Evolutionary conservation across 2,797 vertebrate species (phyloP).

Genomic region (Fundulus diaphanus): DNA sequence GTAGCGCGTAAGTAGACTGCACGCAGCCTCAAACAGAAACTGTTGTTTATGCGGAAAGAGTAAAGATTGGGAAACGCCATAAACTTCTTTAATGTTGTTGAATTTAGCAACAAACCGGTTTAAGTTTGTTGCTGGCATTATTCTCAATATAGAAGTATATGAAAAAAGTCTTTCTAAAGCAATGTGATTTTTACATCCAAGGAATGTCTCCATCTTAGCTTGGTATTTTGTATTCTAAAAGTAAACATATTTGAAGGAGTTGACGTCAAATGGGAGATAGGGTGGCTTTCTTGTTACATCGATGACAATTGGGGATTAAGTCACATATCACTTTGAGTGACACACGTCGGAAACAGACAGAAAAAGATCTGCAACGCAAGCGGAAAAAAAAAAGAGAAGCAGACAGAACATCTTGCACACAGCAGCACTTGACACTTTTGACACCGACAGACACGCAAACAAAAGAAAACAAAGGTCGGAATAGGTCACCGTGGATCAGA

Average conservation of each 20-base stretch:
- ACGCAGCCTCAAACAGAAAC: not conserved
- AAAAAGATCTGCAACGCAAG: conserved; percentile 7
- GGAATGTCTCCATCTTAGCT: not conserved
- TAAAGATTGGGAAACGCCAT: not conserved
- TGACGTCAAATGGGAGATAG: conserved; percentile 5
- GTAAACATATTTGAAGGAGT: not conserved
- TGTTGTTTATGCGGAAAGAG: not conserved
- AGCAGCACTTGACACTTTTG: conserved; percentile 15
- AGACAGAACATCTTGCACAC: conserved; percentile 6
- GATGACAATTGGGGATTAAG: conserved; percentile 7
- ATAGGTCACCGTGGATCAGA: conserved; percentile 33
- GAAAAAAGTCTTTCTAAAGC: not conserved
- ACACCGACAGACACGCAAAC: conserved; percentile 12
- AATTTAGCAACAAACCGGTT: not conserved
- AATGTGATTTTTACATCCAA: not conserved
- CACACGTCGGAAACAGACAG: conserved; percentile 1
- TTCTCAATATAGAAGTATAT: not conserved
- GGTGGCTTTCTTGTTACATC: not conserved
- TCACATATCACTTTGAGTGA: conserved; percentile 14
- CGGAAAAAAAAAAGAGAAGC: not conserved
- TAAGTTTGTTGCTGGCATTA: not conserved
- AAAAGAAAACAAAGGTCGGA: conserved; percentile 7
- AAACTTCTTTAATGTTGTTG: not conserved
- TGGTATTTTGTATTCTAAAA: not conserved
- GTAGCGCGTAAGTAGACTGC: conserved; percentile 87